Evolutionary conservation across 2,113 vertebrate genomes (phyloP).

Genomic region (Charina bottae): DNA sequence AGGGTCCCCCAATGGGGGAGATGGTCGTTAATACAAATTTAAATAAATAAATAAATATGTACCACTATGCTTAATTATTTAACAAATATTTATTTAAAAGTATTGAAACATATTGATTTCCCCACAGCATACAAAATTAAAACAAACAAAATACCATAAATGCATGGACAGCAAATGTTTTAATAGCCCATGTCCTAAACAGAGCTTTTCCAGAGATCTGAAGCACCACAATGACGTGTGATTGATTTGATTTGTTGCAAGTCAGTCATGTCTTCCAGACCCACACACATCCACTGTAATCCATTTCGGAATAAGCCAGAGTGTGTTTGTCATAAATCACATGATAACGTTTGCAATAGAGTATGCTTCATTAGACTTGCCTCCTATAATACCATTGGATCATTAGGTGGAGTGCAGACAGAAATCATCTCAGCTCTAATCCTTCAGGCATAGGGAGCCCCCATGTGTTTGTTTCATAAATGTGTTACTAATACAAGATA

Average conservation of each 20-base stretch:
- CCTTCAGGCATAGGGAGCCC: slow-evolving; percentile 52
- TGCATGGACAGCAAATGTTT: not conserved
- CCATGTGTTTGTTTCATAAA: slow-evolving; percentile 52
- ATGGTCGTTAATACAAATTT: too few relatives aligned
- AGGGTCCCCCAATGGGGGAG: too few relatives aligned
- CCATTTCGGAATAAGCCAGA: slow-evolving; percentile 40
- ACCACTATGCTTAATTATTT: not conserved
- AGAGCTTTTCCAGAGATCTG: not conserved
- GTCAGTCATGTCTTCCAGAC: not conserved
- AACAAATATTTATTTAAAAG: not conserved
- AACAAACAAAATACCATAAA: not conserved
- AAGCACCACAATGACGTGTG: not conserved
- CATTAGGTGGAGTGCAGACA: slow-evolving; percentile 43
- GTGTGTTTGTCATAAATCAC: slow-evolving; percentile 37
- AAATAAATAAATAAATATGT: too few relatives aligned
- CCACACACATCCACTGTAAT: not conserved
- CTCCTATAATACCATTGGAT: slow-evolving; percentile 49
- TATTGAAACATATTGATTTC: not conserved
- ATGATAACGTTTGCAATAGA: slow-evolving; percentile 32
- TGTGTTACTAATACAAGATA: slow-evolving; percentile 21
- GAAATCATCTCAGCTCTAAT: slow-evolving; percentile 42
- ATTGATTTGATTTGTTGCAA: slow-evolving; percentile 40
- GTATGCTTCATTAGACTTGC: slow-evolving; percentile 58
- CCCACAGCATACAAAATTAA: too few relatives aligned
- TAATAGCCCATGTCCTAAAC: not conserved